phyloP scores from a whole-genome alignment of 2,113 vertebrate species.

The Pollachius pollachius region DNA sequence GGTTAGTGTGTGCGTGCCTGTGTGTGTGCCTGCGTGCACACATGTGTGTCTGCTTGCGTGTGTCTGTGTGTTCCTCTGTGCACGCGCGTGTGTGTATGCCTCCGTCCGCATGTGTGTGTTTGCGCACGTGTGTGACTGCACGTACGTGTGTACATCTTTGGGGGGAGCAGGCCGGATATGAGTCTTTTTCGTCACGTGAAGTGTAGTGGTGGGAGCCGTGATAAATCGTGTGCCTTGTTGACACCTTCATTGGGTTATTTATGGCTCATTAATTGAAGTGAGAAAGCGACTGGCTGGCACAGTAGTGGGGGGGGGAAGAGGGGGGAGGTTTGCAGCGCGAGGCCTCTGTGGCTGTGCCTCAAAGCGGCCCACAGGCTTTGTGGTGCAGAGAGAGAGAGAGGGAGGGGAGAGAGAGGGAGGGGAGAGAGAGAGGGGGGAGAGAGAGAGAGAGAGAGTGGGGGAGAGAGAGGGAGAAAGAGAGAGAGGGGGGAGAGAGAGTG shows the following conservation, averaged over 20 bases:
- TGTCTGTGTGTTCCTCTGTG: too few species aligned
- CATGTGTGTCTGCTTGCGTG: too few species aligned
- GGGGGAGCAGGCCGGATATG: constrained; percentile 60
- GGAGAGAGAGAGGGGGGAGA: background rate
- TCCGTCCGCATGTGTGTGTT: too few species aligned
- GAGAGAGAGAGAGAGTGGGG: background rate
- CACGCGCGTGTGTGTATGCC: too few species aligned
- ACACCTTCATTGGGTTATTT: constrained; percentile 99
- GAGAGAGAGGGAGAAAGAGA: constrained; percentile 4
- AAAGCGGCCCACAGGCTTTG: constrained; percentile 67
- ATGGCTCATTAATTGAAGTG: constrained; percentile 99
- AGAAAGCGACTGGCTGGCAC: constrained; percentile 89
- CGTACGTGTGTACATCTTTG: constrained; percentile 5
- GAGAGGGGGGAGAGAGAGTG: constrained; percentile 5
- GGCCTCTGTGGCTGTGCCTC: constrained; percentile 43
- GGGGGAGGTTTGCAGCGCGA: too few species aligned
- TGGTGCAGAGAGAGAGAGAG: too few species aligned
- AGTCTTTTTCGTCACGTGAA: constrained; percentile 76
- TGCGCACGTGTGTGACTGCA: too few species aligned
- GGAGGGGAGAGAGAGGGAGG: background rate
- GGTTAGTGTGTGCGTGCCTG: too few species aligned
- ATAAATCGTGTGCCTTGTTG: constrained; percentile 95
- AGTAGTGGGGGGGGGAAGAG: constrained; percentile 75
- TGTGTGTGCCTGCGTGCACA: too few species aligned
- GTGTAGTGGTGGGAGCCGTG: constrained; percentile 84